These are phyloP conservation scores for Atrichornis clamosus DNA, from an alignment of 2,113 vertebrate genomes.

Conservation along the genomic window DNA sequence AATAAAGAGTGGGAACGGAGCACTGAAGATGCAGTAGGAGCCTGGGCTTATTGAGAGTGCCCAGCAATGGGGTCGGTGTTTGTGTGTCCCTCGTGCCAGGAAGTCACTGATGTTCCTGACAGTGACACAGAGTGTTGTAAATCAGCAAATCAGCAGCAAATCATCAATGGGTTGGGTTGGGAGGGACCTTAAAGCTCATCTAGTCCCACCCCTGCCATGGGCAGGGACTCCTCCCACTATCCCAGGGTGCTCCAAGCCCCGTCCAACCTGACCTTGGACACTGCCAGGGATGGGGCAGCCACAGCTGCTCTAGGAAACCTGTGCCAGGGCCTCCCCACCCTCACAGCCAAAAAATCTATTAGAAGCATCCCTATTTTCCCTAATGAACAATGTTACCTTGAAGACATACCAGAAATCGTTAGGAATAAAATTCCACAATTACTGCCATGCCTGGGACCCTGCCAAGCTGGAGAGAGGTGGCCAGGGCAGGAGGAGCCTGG, in stretches of 20 bases:
- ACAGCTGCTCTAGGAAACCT: not conserved
- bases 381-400: not conserved
- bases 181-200: accelerated
- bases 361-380: not conserved
- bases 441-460: not conserved
- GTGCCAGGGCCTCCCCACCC: not conserved
- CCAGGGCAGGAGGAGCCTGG: not conserved
- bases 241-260: not conserved
- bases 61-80: not conserved
- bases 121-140: not conserved
- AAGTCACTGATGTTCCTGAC: not conserved
- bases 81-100: not conserved
- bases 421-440: not conserved
- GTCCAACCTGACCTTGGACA: not conserved
- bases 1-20: not conserved
- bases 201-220: not conserved
- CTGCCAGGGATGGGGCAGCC: not conserved
- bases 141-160: not conserved
- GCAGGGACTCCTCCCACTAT: not conserved
- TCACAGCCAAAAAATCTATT: not conserved
- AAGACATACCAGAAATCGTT: not conserved
- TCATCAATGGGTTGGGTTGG: not conserved
- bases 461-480: not conserved
- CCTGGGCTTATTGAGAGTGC: not conserved
- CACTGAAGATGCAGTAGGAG: not conserved